Conservation (phyloP, 1,140 invertebrate genomes). For the Nephila pilipes region DNA sequence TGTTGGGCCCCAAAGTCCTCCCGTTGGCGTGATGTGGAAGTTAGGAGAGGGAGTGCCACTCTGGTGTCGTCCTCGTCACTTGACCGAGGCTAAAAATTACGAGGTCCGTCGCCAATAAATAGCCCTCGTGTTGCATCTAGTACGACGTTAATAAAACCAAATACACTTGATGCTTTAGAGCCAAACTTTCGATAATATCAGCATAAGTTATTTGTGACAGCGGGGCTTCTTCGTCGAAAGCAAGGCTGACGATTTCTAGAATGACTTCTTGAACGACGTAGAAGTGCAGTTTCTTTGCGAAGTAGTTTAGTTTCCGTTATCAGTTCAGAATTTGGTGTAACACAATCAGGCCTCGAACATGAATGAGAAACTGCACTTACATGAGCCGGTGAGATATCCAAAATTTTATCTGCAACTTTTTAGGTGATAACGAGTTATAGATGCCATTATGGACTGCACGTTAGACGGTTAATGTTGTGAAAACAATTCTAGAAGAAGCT, state of each 20-base stretch:
- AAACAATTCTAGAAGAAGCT: slow-evolving; percentile 48
- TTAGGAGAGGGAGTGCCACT: too few relatives aligned
- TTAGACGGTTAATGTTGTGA: neutral
- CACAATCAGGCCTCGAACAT: too few relatives aligned
- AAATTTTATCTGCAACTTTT: slow-evolving; percentile 18
- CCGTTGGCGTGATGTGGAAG: too few relatives aligned
- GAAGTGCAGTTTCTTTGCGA: neutral
- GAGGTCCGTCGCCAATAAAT: too few relatives aligned
- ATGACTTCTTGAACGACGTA: neutral
- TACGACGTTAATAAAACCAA: too few relatives aligned
- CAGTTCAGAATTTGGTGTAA: neutral
- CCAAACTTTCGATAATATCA: neutral
- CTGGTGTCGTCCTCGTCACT: too few relatives aligned
- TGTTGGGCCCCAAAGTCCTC: too few relatives aligned
- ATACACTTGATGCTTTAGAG: neutral
- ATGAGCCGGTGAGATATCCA: neutral
- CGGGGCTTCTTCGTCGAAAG: neutral
- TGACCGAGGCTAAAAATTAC: too few relatives aligned
- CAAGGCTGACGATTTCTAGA: too few relatives aligned
- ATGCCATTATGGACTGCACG: slow-evolving; percentile 17
- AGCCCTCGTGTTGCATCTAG: too few relatives aligned
- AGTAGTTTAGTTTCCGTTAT: neutral
- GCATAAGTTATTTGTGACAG: neutral
- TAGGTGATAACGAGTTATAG: neutral
- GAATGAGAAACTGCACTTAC: neutral